These are phyloP conservation scores for Oscheius sp. DNA, from an alignment of 1,140 invertebrate genomes.

Conservation along the genomic window DNA sequence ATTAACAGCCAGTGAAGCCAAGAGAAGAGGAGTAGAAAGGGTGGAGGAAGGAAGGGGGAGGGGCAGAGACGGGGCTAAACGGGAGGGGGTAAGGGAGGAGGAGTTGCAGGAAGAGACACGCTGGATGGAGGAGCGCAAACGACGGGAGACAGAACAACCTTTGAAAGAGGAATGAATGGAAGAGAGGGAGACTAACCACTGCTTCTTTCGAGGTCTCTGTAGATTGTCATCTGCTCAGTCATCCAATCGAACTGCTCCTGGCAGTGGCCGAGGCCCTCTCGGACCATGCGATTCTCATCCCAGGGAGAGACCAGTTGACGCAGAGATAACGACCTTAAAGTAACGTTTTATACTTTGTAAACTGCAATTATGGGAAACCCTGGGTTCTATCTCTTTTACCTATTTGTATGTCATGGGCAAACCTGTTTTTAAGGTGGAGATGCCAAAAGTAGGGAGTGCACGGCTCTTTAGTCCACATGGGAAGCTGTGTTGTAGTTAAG, in stretches of 20 bases:
- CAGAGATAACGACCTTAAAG: slow-evolving; percentile 8
- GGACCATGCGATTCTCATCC: slow-evolving; percentile 9
- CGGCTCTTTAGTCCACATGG: slow-evolving; percentile 19
- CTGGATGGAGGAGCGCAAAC: neutral
- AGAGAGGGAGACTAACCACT: slow-evolving; percentile 6
- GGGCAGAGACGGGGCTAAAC: neutral
- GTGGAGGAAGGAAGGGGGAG: neutral
- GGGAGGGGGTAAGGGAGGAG: neutral
- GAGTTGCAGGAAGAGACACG: neutral
- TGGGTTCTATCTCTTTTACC: neutral
- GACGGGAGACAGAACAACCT: neutral
- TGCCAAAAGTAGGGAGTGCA: slow-evolving; percentile 27
- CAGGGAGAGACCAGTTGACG: slow-evolving; percentile 7
- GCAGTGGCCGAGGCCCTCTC: slow-evolving; percentile 18
- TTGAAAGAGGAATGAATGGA: neutral
- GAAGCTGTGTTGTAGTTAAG: slow-evolving; percentile 17
- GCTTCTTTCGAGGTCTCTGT: slow-evolving; percentile 26
- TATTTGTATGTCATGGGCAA: neutral
- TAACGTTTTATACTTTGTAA: neutral
- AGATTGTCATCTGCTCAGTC: slow-evolving; percentile 28
- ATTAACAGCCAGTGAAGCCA: slow-evolving; percentile 15
- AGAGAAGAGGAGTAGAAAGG: neutral
- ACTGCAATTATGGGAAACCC: neutral
- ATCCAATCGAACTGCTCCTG: slow-evolving; percentile 34
- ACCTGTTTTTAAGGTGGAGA: slow-evolving; percentile 22